Percentiles rank a stretch among this genome's conserved stretches.
These are phyloP conservation scores for Aphelenchoides besseyi DNA, from an alignment of 1,140 invertebrate species.

Conservation along the genomic window DNA sequence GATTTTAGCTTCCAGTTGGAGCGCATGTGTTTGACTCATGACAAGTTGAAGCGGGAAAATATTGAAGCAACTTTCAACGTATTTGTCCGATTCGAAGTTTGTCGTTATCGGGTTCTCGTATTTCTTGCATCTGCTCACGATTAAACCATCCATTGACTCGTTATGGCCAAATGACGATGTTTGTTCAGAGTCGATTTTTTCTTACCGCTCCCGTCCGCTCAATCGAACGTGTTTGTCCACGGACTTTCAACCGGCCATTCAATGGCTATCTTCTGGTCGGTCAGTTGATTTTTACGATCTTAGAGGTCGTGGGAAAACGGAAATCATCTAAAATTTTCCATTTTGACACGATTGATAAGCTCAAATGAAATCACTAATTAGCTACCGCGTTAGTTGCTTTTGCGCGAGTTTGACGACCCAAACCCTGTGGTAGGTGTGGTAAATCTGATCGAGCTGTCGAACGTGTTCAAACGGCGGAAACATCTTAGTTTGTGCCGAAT, in stretches of 20 bases:
- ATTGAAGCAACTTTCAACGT: background rate
- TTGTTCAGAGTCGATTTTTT: background rate
- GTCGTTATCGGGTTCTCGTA: background rate
- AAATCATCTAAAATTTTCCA: no score
- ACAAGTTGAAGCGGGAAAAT: background rate
- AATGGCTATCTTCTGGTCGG: background rate
- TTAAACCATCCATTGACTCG: background rate
- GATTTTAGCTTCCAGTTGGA: no score
- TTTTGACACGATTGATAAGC: no score
- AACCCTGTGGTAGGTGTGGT: no score
- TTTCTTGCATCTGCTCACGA: slow-evolving; percentile 1
- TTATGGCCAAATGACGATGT: background rate
- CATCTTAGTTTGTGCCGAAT: no score
- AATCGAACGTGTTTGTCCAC: background rate
- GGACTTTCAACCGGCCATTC: background rate
- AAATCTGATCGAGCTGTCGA: no score
- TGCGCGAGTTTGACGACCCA: no score
- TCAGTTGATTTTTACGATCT: background rate
- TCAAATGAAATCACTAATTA: no score
- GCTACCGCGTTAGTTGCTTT: no score
- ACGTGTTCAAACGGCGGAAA: no score
- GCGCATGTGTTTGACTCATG: background rate
- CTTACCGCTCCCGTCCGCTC: background rate
- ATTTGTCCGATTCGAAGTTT: background rate
- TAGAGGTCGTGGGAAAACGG: background rate